phyloP scores from a whole-genome alignment of 1,140 invertebrate species.

The Cyclargus thomasi region DNA sequence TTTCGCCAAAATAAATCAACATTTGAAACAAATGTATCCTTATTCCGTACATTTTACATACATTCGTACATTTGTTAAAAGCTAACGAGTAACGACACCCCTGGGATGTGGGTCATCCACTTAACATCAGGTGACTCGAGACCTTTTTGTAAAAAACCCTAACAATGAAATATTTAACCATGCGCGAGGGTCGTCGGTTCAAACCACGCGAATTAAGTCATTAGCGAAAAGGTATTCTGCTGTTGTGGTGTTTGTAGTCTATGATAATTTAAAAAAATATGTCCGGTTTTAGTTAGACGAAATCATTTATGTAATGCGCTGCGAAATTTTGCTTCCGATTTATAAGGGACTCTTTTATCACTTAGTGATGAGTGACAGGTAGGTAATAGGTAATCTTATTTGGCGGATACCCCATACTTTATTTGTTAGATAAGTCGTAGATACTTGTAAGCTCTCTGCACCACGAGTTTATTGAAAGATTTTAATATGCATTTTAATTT shows the following conservation, averaged over 20 bases:
- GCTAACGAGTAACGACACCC: neutral
- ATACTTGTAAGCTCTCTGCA: too few species aligned
- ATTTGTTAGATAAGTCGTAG: too few species aligned
- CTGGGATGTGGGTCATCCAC: neutral
- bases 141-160: neutral
- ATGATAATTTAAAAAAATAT: too few species aligned
- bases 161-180: neutral
- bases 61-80: neutral
- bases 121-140: conserved; percentile 2
- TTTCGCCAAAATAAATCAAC: neutral
- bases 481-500: too few species aligned
- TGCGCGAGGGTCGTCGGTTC: neutral
- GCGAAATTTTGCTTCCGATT: too few species aligned
- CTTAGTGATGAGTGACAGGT: too few species aligned
- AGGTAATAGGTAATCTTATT: too few species aligned
- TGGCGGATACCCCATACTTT: too few species aligned
- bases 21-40: neutral
- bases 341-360: too few species aligned
- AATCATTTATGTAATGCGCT: too few species aligned
- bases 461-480: too few species aligned
- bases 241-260: neutral
- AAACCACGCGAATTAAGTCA: neutral
- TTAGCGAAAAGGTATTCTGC: neutral
- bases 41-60: neutral
- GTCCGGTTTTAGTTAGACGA: too few species aligned